Conservation (phyloP, 2,888 invertebrate species). For the Cephus rjabovi region DNA sequence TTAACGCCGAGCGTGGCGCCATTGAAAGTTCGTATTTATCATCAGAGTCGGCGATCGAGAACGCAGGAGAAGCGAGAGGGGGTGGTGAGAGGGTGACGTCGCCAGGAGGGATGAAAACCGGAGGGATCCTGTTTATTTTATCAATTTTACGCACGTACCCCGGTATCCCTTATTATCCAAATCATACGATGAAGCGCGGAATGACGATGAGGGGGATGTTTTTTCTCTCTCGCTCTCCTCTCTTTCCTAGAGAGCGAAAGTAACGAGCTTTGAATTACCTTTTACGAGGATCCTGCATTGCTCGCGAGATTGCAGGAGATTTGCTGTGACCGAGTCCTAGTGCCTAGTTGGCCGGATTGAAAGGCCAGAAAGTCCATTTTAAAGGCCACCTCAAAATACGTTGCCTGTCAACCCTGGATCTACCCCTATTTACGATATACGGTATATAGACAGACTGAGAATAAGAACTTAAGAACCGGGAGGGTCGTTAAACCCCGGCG, state of each 20-base stretch:
- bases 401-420: no score
- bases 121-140: constrained; percentile 18
- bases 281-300: not conserved
- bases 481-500: no score
- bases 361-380: no score
- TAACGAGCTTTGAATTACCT: constrained; percentile 2
- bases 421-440: no score
- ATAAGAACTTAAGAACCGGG: no score
- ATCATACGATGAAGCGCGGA: constrained; percentile 11
- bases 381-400: no score
- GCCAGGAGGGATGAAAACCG: not conserved
- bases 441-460: no score
- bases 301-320: no score
- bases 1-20: constrained; percentile 19
- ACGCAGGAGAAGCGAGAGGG: not conserved
- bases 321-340: no score
- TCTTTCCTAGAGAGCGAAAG: not conserved
- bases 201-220: constrained; percentile 1
- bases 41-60: constrained; percentile 5
- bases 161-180: constrained; percentile 18
- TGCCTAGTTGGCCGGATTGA: no score
- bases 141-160: constrained; percentile 18
- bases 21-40: constrained; percentile 22
- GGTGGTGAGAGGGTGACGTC: no score
- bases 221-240: no score